Percentiles rank a stretch among this genome's conserved stretches.
phyloP scores from a whole-genome alignment of 2,113 vertebrate species.

The Calyptommatus sinebrachiatus region DNA sequence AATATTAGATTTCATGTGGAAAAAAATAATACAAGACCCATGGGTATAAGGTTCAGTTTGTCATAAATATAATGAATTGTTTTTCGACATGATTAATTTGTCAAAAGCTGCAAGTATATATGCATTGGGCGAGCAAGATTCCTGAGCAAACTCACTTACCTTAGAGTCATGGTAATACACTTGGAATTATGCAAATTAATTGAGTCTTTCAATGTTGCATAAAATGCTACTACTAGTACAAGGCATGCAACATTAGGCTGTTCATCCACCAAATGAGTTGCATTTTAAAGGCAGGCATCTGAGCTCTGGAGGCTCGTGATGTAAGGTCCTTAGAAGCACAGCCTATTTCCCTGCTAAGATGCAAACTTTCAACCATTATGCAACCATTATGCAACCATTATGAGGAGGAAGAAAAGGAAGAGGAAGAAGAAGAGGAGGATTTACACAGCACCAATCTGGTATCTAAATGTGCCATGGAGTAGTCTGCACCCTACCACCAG shows the following conservation, averaged over 20 bases:
- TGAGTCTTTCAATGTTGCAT: conserved; percentile 99
- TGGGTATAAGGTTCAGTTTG: conserved; percentile 91
- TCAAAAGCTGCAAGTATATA: conserved; percentile 80
- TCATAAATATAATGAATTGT: conserved; percentile 99
- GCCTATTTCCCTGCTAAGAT: conserved; percentile 79
- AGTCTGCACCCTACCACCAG: too few species aligned
- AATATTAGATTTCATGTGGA: conserved; percentile 85
- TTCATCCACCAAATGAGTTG: conserved; percentile 93
- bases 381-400: conserved; percentile 61
- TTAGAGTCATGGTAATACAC: conserved; percentile 92
- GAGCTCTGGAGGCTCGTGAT: conserved; percentile 82
- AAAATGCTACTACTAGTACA: conserved; percentile 96
- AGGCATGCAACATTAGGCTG: conserved; percentile 99
- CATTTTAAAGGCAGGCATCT: conserved; percentile 81
- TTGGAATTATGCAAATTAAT: conserved; percentile 99
- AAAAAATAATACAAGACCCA: conserved; percentile 74
- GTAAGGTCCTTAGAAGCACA: conserved; percentile 78
- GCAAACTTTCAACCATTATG: conserved; percentile 70
- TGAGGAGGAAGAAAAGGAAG: conserved; percentile 3
- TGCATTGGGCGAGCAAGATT: conserved; percentile 78
- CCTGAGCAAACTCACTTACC: conserved; percentile 85
- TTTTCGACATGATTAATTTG: conserved; percentile 94
- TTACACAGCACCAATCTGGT: conserved; percentile 24
- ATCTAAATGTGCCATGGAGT: too few species aligned
- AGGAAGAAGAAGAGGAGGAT: conserved; percentile 23